Percentiles rank a stretch among this genome's conserved stretches.
Evolutionary conservation across 2,113 vertebrate genomes (phyloP).

Genomic region (Rousettus leschenaultii): DNA sequence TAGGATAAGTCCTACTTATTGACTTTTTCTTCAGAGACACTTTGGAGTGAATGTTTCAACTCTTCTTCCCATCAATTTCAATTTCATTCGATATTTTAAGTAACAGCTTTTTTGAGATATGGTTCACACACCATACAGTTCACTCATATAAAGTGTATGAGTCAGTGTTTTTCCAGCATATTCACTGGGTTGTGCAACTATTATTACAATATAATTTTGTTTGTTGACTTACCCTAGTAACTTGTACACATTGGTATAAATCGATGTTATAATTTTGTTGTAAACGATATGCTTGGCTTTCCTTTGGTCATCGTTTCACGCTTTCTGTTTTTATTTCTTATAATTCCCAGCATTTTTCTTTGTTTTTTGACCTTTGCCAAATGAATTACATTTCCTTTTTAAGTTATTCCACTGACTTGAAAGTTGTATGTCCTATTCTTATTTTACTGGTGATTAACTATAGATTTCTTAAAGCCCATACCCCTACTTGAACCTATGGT

Average conservation of each 20-base stretch:
- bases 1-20: background rate
- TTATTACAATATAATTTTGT: background rate
- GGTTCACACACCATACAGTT: background rate
- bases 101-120: background rate
- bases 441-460: background rate
- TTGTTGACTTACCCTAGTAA: background rate
- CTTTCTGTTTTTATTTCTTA: background rate
- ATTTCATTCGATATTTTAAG: background rate
- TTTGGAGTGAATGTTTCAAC: background rate
- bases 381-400: background rate
- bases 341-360: background rate
- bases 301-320: background rate
- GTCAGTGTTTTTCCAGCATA: background rate
- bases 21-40: background rate
- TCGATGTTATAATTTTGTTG: background rate
- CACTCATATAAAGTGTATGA: too few species aligned
- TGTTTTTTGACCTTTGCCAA: background rate
- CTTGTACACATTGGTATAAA: background rate
- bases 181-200: background rate
- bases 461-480: background rate
- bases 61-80: background rate
- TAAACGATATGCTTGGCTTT: background rate
- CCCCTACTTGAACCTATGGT: background rate
- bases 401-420: background rate
- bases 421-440: background rate